Evolutionary conservation across 2,888 invertebrate species (phyloP).

Genomic region (Pogonocherus hispidulus): DNA sequence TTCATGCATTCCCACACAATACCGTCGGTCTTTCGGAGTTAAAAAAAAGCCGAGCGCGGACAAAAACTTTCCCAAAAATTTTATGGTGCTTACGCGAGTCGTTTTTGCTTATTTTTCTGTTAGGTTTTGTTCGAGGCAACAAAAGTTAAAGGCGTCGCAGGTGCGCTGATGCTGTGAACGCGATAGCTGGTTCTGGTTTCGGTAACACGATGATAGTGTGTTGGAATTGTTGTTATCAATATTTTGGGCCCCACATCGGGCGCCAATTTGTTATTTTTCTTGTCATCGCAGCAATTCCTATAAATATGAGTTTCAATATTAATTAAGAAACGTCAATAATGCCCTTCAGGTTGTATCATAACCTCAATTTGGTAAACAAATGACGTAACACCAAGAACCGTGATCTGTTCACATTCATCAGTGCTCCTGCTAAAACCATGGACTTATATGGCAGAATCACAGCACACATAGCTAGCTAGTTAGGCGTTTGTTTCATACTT

Average conservation of each 20-base stretch:
- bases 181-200: too few relatives aligned
- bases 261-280: too few relatives aligned
- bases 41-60: not conserved
- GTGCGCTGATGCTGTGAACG: too few relatives aligned
- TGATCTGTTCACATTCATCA: not conserved
- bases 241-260: too few relatives aligned
- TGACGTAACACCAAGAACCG: not conserved
- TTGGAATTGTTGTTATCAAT: too few relatives aligned
- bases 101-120: slow-evolving; percentile 31
- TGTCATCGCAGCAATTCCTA: too few relatives aligned
- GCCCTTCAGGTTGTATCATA: too few relatives aligned
- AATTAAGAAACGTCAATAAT: too few relatives aligned
- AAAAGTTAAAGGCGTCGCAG: slow-evolving; percentile 5
- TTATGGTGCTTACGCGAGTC: slow-evolving; percentile 34
- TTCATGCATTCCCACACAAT: slow-evolving; percentile 26
- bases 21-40: not conserved
- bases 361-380: too few relatives aligned
- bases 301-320: too few relatives aligned
- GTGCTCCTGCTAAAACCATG: slow-evolving; percentile 2
- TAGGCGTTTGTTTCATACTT: slow-evolving; percentile 32
- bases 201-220: too few relatives aligned
- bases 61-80: slow-evolving; percentile 8
- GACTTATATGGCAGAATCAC: not conserved
- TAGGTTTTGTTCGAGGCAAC: slow-evolving; percentile 20
- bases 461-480: slow-evolving; percentile 31